Conservation (phyloP, 92 coral and sea anemone species). For the Palythoa heliodiscus region DNA sequence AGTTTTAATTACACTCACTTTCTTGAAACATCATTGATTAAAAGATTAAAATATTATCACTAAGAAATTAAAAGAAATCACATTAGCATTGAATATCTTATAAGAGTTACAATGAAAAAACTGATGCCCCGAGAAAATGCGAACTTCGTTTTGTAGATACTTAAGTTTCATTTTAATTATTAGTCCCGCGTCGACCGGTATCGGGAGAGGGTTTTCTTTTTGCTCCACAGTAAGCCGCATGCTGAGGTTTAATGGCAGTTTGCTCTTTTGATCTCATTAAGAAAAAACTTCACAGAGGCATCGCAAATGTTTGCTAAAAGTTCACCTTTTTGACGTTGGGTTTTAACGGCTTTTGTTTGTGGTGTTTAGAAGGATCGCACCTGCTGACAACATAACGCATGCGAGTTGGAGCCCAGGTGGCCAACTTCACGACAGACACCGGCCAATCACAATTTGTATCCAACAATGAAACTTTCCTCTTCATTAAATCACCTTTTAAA, state of each 20-base stretch:
- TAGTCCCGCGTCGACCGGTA: background rate
- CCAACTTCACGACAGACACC: slow-evolving; percentile 70
- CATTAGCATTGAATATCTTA: slow-evolving; percentile 45
- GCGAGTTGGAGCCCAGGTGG: slow-evolving; percentile 75
- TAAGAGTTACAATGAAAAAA: slow-evolving; percentile 8
- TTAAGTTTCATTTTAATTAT: slow-evolving; percentile 41
- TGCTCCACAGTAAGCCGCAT: slow-evolving; percentile 7
- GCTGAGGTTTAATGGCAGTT: slow-evolving; percentile 45
- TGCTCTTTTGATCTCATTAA: slow-evolving; percentile 76
- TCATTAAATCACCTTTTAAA: slow-evolving; percentile 76
- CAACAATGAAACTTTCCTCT: slow-evolving; percentile 74
- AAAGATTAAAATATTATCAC: slow-evolving; percentile 75
- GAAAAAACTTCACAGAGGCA: slow-evolving; percentile 65
- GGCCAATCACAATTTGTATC: slow-evolving; percentile 66
- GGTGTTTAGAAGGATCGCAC: slow-evolving; percentile 79
- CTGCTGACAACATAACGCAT: slow-evolving; percentile 72
- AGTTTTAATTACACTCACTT: slow-evolving; percentile 87
- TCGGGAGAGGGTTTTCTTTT: background rate
- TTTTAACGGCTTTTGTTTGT: slow-evolving; percentile 80
- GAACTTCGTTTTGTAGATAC: slow-evolving; percentile 35
- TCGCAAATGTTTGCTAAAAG: slow-evolving; percentile 62
- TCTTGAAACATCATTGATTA: slow-evolving; percentile 70
- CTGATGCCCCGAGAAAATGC: slow-evolving; percentile 36
- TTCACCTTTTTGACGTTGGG: slow-evolving; percentile 60
- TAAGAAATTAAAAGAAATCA: slow-evolving; percentile 60